Evolutionary conservation across 1,140 invertebrate genomes (phyloP).

Genomic region (Drosophila willistoni): DNA sequence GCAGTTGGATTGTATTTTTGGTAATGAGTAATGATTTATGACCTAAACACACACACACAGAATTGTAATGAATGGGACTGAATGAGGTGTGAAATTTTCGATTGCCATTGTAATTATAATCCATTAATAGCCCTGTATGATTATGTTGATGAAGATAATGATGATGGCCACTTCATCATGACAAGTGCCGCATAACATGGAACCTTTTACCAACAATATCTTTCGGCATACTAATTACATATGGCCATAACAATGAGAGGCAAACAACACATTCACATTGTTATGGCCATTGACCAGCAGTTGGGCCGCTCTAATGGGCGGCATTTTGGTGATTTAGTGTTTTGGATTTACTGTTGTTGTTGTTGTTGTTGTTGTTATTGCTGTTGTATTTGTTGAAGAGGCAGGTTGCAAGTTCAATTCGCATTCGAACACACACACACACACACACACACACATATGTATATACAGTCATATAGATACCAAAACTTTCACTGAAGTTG

Average conservation of each 20-base stretch:
- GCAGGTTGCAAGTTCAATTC: slow-evolving; percentile 46
- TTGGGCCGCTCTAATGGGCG: slow-evolving; percentile 51
- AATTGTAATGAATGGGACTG: neutral
- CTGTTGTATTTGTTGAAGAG: slow-evolving; percentile 12
- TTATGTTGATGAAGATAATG: slow-evolving; percentile 4
- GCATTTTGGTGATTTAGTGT: slow-evolving; percentile 28
- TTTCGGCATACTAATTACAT: slow-evolving; percentile 69
- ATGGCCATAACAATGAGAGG: slow-evolving; percentile 36
- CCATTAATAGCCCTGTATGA: slow-evolving; percentile 60
- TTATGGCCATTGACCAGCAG: slow-evolving; percentile 47
- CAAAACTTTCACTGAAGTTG: slow-evolving; percentile 74
- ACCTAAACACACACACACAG: neutral
- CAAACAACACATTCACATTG: slow-evolving; percentile 40
- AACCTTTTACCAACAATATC: slow-evolving; percentile 49
- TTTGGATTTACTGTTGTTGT: slow-evolving; percentile 2
- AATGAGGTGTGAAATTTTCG: slow-evolving; percentile 56
- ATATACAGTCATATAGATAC: slow-evolving; percentile 29
- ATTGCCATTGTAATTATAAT: slow-evolving; percentile 45
- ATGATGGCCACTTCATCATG: slow-evolving; percentile 23
- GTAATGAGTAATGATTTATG: slow-evolving; percentile 52
- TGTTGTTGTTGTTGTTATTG: slow-evolving; percentile 25
- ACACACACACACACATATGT: slow-evolving; percentile 41
- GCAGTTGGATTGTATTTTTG: neutral
- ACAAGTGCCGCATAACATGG: slow-evolving; percentile 37
- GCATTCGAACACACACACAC: slow-evolving; percentile 45